Conservation (phyloP, 2,797 vertebrate species). For the Pyrocephalus nanus region DNA sequence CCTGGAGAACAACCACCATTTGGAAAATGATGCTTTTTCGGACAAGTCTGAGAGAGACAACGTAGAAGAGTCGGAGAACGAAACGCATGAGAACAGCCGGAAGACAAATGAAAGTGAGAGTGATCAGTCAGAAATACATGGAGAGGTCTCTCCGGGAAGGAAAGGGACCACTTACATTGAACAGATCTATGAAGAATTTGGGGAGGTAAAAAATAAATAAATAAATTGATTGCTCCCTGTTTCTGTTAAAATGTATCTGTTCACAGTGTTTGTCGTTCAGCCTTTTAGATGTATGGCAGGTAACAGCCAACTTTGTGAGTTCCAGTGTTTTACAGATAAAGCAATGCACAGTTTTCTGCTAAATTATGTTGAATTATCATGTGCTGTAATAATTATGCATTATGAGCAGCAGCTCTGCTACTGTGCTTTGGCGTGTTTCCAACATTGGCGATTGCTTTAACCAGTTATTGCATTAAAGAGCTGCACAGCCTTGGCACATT, state of each 20-base stretch:
- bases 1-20: slow-evolving; percentile 79
- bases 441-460: neutral
- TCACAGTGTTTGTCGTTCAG: neutral
- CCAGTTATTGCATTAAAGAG: slow-evolving; percentile 8
- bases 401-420: neutral
- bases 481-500: neutral
- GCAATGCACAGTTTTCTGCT: neutral
- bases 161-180: slow-evolving; percentile 89
- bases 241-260: neutral
- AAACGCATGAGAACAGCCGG: slow-evolving; percentile 83
- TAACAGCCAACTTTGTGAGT: neutral
- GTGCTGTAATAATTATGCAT: slow-evolving; percentile 13
- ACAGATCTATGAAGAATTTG: slow-evolving; percentile 91
- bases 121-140: slow-evolving; percentile 84
- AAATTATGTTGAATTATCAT: neutral
- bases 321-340: neutral
- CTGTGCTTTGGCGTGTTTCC: neutral
- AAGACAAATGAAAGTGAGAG: slow-evolving; percentile 89
- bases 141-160: slow-evolving; percentile 74
- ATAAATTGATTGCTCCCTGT: neutral
- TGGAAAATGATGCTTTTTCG: slow-evolving; percentile 91
- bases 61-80: slow-evolving; percentile 86
- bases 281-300: neutral
- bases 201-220: slow-evolving; percentile 80
- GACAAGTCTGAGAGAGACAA: slow-evolving; percentile 92